Evolutionary conservation across 2,888 invertebrate species (phyloP).

Genomic region (Noctua pronuba): DNA sequence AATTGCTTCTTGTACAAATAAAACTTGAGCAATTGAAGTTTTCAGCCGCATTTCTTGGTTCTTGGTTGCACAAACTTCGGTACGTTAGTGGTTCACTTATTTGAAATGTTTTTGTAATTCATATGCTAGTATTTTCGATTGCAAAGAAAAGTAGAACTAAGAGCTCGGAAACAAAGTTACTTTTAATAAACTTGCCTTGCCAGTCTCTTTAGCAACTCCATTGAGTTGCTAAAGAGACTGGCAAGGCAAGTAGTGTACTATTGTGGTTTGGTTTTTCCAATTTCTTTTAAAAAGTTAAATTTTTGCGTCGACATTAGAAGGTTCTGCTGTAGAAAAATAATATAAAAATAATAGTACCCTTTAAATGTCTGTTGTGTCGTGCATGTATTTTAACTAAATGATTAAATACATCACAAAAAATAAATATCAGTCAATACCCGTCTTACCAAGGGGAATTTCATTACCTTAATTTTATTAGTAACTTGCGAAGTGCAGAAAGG

Average conservation of each 20-base stretch:
- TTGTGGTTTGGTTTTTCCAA: neutral
- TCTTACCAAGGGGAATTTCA: no score
- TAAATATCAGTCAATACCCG: neutral
- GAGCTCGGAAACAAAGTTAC: neutral
- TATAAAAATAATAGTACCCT: neutral
- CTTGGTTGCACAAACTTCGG: conserved; percentile 5
- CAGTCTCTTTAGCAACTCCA: no score
- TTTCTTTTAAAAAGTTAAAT: neutral
- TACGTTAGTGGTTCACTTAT: neutral
- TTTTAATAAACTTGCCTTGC: no score
- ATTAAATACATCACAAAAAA: neutral
- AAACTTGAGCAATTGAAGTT: conserved; percentile 33
- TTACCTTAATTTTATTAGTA: no score
- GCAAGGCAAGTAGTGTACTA: neutral
- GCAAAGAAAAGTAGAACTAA: neutral
- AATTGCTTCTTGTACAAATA: conserved; percentile 51
- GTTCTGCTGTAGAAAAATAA: neutral
- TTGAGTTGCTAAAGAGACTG: neutral
- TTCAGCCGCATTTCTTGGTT: conserved; percentile 11
- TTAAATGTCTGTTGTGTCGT: neutral
- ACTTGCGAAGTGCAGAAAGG: no score
- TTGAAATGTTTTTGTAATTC: neutral
- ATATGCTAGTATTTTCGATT: neutral
- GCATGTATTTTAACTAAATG: neutral
- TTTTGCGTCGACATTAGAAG: neutral